A percentile compares a stretch with the other conserved stretches of the same genome.
phyloP scores from a whole-genome alignment of 2,113 vertebrate species.

The Vombatus ursinus region DNA sequence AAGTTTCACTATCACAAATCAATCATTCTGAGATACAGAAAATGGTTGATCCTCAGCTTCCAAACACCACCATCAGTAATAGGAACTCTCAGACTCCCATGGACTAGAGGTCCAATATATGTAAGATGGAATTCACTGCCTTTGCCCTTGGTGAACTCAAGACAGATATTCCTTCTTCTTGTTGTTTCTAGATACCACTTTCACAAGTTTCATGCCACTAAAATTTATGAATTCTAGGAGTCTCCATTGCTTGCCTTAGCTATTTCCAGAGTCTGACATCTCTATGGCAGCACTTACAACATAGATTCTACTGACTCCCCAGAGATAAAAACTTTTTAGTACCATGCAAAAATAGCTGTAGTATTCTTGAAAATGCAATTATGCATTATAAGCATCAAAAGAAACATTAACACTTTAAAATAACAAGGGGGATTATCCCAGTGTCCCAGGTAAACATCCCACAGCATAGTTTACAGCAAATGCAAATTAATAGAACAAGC shows the following conservation, averaged over 20 bases:
- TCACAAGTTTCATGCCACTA: neutral
- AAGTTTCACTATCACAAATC: neutral
- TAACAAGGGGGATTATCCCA: neutral
- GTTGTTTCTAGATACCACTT: neutral
- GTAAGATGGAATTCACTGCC: neutral
- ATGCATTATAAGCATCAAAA: neutral
- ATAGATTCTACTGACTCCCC: neutral
- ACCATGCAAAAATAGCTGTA: neutral
- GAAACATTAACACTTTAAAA: neutral
- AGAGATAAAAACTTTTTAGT: neutral
- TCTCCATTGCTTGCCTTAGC: neutral
- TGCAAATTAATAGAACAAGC: neutral
- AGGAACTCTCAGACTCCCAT: neutral
- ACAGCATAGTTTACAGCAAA: neutral
- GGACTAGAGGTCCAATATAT: neutral
- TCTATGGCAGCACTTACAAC: neutral
- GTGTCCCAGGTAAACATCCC: neutral
- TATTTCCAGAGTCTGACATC: neutral
- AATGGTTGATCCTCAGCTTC: neutral
- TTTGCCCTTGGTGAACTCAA: neutral
- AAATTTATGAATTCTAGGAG: neutral
- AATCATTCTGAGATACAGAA: neutral
- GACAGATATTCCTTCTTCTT: neutral
- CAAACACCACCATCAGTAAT: neutral
- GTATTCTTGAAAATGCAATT: neutral